Evolutionary conservation across 2,113 vertebrate species (phyloP).

Genomic region (Stegostoma tigrinum): DNA sequence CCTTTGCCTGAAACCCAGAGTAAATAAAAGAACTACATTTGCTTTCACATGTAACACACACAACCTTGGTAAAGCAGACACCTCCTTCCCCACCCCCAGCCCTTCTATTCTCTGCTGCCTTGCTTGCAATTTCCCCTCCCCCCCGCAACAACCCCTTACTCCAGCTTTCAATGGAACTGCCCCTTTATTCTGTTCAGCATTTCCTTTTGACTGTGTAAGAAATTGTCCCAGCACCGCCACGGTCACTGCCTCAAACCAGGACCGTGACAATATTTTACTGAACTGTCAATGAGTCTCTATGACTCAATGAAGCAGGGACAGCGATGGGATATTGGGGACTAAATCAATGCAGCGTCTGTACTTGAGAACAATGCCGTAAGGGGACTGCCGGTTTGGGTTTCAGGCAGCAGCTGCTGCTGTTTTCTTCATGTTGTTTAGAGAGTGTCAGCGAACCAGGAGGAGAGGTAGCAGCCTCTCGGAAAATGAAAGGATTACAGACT

Average conservation of each 20-base stretch:
- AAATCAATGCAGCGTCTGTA: not conserved
- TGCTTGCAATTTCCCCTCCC: not conserved
- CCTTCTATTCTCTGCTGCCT: not conserved
- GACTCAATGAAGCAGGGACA: not conserved
- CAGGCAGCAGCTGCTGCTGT: not conserved
- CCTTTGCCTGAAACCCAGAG: not conserved
- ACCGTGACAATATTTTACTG: conserved; percentile 16
- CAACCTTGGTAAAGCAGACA: not conserved
- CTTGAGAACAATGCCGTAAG: not conserved
- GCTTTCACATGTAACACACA: not conserved
- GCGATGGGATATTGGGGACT: not conserved
- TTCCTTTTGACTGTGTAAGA: not conserved
- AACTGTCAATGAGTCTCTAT: not conserved
- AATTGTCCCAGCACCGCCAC: not conserved
- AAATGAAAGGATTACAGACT: conserved; percentile 1
- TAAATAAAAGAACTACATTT: not conserved
- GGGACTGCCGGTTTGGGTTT: not conserved
- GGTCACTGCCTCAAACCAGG: not conserved
- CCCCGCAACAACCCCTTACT: not conserved
- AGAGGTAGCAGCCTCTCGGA: not conserved
- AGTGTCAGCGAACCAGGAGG: not conserved
- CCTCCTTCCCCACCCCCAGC: not conserved
- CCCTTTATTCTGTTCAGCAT: not conserved
- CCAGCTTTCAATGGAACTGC: not conserved
- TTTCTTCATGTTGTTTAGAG: not conserved